phyloP scores from a whole-genome alignment of 2,113 vertebrate species.

The Lophochroa leadbeateri region DNA sequence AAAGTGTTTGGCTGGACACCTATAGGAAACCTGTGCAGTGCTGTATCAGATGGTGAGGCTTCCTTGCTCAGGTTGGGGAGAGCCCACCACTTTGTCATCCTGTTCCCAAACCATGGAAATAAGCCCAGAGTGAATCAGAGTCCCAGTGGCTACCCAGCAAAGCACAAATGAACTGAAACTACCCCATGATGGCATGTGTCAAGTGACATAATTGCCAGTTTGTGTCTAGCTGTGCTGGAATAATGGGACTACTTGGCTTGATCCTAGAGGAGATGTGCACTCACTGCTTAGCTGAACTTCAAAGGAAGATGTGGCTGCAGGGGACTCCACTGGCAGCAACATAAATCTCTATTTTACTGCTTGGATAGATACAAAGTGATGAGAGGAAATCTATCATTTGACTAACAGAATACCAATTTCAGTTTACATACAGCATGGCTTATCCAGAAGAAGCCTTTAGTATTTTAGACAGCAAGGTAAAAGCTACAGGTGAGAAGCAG shows the following conservation, averaged over 20 bases:
- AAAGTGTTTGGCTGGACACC: background rate
- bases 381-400: background rate
- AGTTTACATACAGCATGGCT: background rate
- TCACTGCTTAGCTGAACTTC: background rate
- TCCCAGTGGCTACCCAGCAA: background rate
- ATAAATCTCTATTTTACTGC: background rate
- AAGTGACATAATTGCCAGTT: accelerated
- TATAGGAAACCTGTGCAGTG: background rate
- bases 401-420: background rate
- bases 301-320: background rate
- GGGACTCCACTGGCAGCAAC: background rate
- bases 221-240: background rate
- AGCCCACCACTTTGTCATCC: background rate
- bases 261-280: background rate
- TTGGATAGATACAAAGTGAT: background rate
- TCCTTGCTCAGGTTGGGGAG: background rate
- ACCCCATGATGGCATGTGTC: background rate
- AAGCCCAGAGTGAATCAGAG: background rate
- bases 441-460: background rate
- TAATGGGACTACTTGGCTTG: background rate
- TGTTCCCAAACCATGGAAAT: background rate
- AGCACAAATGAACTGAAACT: background rate
- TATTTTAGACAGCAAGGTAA: background rate
- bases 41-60: background rate
- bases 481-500: background rate